A percentile compares a stretch with the other conserved stretches of the same genome.
Evolutionary conservation across 2,888 invertebrate genomes (phyloP).

Genomic region (Caradrina clavipalpis): DNA sequence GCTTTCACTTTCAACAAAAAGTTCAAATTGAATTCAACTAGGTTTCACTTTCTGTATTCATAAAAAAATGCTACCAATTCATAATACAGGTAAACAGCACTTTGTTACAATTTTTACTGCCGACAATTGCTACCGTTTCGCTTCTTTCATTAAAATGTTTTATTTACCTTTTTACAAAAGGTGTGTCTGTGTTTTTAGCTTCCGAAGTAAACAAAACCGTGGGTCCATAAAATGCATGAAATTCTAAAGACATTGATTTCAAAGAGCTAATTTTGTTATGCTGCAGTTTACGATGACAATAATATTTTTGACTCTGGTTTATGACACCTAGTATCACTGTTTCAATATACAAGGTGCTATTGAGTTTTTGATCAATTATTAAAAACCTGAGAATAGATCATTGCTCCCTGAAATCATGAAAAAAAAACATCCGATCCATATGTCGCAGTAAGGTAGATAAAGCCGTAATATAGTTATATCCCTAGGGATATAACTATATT

Average conservation of each 20-base stretch:
- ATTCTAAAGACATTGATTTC: not conserved
- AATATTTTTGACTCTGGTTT: not conserved
- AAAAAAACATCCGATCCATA: no score
- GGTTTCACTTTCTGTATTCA: conserved; percentile 79
- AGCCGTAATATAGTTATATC: no score
- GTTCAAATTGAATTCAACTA: conserved; percentile 65
- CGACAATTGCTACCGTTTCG: conserved; percentile 68
- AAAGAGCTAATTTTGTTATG: conserved; percentile 4
- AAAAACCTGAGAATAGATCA: no score
- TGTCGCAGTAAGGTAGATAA: no score
- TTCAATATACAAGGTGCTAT: no score
- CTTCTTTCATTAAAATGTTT: conserved; percentile 51
- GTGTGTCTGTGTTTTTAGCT: conserved; percentile 42
- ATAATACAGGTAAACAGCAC: conserved; percentile 73
- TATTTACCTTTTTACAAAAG: conserved; percentile 53
- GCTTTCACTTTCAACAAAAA: conserved; percentile 87
- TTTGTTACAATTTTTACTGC: conserved; percentile 66
- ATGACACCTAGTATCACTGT: not conserved
- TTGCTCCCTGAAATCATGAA: no score
- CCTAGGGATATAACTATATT: no score
- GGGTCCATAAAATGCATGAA: conserved; percentile 9
- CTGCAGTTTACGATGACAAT: not conserved
- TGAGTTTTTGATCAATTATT: no score
- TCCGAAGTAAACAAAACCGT: conserved; percentile 53
- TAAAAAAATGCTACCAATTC: conserved; percentile 74